Base-by-base conservation (phyloP, 2,888 invertebrate genomes). In the Nudaria mundana region DNA sequence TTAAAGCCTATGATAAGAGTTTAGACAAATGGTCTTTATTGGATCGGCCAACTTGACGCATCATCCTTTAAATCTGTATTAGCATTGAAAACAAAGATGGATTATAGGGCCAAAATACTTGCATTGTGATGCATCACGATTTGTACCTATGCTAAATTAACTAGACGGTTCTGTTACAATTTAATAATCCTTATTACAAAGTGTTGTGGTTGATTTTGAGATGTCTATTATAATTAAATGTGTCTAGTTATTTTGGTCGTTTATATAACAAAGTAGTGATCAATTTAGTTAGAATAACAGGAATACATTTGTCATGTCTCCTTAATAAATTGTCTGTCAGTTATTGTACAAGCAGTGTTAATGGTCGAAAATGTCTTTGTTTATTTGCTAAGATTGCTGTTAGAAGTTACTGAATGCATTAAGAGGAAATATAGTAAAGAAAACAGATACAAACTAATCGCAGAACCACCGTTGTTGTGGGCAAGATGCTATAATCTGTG, bases 321-420 rank as follows among this genome's bases (percentile, higher is more conserved):
- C 44, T 37, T 36, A 47, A 62, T 62, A 63, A 64, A 67, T 64
- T 51, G 58, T 31, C 61, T 62, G 68, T 58, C 66, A 52, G 59
- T 50, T 52, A 48, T 30, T 36, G 29, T 52, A 57, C 56, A 55
- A 54, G 53, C 52, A 46, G 52, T 57, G 64, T 50, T 52, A 44
- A 53, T 58, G 59, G 54, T 48, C 7, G 6, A 34, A 37, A 30
- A 15, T 28, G 33, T 45, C 44, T 46, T 36, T 48, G 42, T 55
- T 51, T 37, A 30, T 42, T 43, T 22, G 41, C 37, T 38, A 16
- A 30, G 35, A 32, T 26, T 30, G 18, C 26, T 20, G 35, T 31
- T 44, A 45, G 45, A 33, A 35, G 37, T 52, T 37, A 39, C 36
- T 43, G n/a, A n/a, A n/a, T n/a, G n/a, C n/a, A n/a, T n/a, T n/a